Conservation (phyloP, 2,113 vertebrate genomes). For the Corvus hawaiiensis region DNA sequence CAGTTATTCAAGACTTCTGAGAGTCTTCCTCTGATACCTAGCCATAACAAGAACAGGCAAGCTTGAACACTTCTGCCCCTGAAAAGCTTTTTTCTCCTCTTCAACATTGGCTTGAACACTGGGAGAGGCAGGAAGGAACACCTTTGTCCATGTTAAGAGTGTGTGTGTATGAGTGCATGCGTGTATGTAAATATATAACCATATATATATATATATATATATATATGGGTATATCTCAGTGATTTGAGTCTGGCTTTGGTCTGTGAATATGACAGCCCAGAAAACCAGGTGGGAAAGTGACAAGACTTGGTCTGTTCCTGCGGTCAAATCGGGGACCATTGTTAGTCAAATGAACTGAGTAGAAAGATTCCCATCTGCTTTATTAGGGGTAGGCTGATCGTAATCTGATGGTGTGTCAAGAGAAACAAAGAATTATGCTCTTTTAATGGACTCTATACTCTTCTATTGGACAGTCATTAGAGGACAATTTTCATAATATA, state of each 20-base stretch:
- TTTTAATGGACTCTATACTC: background rate
- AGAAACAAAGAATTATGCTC: background rate
- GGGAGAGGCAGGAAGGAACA: background rate
- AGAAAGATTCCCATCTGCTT: background rate
- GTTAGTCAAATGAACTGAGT: background rate
- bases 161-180: rapidly evolving
- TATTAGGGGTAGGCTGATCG: background rate
- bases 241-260: background rate
- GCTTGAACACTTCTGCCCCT: background rate
- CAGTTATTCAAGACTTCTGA: background rate
- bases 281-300: background rate
- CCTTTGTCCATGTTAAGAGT: background rate
- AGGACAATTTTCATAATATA: background rate
- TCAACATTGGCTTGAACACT: background rate
- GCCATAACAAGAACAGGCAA: background rate
- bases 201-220: too few relatives aligned
- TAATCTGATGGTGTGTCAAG: background rate
- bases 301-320: background rate
- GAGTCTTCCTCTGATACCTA: background rate
- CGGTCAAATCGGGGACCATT: background rate
- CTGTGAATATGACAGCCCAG: background rate
- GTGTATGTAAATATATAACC: too few relatives aligned
- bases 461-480: background rate
- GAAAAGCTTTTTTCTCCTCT: background rate
- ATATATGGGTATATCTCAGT: rapidly evolving